Evolutionary conservation across 2,113 vertebrate genomes (phyloP).

Genomic region (Ia io): DNA sequence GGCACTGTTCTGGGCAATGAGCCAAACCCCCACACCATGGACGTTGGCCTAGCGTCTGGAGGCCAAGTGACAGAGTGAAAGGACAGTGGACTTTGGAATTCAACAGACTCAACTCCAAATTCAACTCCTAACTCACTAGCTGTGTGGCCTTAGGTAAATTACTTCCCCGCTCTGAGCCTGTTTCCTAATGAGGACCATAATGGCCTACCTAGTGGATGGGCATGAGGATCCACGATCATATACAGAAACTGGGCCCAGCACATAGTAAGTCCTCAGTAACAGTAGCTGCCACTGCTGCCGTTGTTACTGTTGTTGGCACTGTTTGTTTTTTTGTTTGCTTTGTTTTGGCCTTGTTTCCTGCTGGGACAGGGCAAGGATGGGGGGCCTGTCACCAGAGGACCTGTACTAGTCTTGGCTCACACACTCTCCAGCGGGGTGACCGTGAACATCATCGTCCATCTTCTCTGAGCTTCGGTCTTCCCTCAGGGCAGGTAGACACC

Average conservation of each 20-base stretch:
- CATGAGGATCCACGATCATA: background rate
- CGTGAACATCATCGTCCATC: fast-evolving
- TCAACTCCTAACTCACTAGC: background rate
- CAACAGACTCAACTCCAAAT: background rate
- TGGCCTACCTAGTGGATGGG: too few species aligned
- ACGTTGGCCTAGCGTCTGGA: background rate
- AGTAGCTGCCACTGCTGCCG: fast-evolving
- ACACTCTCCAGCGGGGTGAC: background rate
- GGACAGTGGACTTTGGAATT: background rate
- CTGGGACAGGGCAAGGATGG: background rate
- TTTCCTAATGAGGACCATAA: background rate
- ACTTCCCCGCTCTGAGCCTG: background rate
- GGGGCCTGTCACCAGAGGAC: background rate
- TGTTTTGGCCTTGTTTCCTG: background rate
- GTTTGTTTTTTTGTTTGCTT: background rate
- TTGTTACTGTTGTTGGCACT: fast-evolving
- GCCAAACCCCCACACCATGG: background rate
- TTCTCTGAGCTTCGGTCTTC: background rate
- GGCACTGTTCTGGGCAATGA: background rate
- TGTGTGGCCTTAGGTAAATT: background rate
- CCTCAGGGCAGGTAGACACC: fast-evolving
- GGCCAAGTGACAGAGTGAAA: background rate
- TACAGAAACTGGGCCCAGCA: fast-evolving
- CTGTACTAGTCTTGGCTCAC: background rate
- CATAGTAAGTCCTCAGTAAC: fast-evolving